Conservation (phyloP, 2,797 vertebrate genomes). For the Esox lucius region DNA sequence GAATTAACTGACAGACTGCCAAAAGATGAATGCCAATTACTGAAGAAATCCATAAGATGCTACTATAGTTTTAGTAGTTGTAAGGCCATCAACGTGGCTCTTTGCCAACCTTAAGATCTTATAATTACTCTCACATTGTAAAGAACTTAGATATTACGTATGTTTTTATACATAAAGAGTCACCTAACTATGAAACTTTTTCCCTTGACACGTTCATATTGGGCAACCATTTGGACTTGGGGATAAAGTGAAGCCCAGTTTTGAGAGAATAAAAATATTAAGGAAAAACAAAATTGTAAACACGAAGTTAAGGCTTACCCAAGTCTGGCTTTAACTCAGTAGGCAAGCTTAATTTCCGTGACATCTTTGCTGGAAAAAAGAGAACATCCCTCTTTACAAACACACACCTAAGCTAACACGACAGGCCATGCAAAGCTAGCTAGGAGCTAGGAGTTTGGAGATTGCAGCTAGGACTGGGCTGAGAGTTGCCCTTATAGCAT, state of each 20-base stretch:
- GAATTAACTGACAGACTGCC: background rate
- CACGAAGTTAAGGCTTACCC: conserved; percentile 90
- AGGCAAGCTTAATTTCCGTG: conserved; percentile 99
- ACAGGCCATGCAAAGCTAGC: conserved; percentile 73
- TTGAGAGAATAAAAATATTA: conserved; percentile 32
- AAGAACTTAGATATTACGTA: background rate
- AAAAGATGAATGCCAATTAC: background rate
- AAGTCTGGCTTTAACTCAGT: conserved; percentile 99
- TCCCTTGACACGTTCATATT: background rate
- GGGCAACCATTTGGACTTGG: background rate
- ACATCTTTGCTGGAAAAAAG: conserved; percentile 99
- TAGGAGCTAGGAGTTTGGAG: conserved; percentile 21
- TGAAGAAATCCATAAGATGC: background rate
- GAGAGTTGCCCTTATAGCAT: conserved; percentile 48
- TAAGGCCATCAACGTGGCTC: background rate
- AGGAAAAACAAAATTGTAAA: conserved; percentile 55
- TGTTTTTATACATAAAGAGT: background rate
- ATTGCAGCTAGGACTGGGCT: conserved; percentile 57
- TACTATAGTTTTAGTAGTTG: background rate
- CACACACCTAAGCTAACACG: conserved; percentile 73
- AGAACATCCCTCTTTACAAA: conserved; percentile 90
- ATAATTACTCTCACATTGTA: background rate
- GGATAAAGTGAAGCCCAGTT: conserved; percentile 62
- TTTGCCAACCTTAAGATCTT: background rate
- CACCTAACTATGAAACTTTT: background rate